Evolutionary conservation across 2,888 invertebrate genomes (phyloP).

Genomic region (Clostera curtula): DNA sequence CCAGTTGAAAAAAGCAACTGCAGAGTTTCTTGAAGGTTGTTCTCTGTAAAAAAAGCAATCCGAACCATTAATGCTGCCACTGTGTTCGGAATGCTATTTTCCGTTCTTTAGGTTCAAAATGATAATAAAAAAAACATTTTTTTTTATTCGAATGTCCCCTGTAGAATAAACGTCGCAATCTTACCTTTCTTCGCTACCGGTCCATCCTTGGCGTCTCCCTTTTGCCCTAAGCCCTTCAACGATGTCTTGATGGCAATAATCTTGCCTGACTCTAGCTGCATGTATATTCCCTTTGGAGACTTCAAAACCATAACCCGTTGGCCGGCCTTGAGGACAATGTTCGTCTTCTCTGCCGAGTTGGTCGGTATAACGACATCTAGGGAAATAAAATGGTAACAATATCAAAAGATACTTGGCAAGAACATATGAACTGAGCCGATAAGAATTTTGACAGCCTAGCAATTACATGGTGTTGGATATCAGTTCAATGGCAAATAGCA

Average conservation of each 20-base stretch:
- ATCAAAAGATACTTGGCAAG: not conserved
- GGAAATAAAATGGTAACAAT: not conserved
- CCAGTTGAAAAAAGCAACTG: no score
- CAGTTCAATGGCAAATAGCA: no score
- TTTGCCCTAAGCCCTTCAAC: constrained; percentile 77
- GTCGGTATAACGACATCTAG: constrained; percentile 93
- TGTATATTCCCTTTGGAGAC: constrained; percentile 96
- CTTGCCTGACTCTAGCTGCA: constrained; percentile 95
- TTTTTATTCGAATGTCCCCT: no score
- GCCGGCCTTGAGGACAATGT: constrained; percentile 93
- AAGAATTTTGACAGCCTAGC: no score
- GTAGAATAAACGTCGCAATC: constrained; percentile 5
- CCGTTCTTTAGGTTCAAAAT: no score
- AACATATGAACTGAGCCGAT: not conserved
- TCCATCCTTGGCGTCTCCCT: constrained; percentile 52
- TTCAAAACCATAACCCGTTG: constrained; percentile 96
- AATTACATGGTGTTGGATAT: no score
- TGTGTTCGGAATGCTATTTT: no score
- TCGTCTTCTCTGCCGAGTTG: constrained; percentile 90
- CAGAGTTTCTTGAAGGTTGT: no score
- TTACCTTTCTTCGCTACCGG: constrained; percentile 64
- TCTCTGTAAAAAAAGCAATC: no score
- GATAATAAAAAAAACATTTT: no score
- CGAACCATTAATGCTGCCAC: no score
- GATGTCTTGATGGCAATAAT: constrained; percentile 93